A percentile compares a stretch with the other conserved stretches of the same genome.
These are phyloP conservation scores for Chrysopa pallens DNA, from an alignment of 1,140 invertebrate species.

Conservation along the genomic window DNA sequence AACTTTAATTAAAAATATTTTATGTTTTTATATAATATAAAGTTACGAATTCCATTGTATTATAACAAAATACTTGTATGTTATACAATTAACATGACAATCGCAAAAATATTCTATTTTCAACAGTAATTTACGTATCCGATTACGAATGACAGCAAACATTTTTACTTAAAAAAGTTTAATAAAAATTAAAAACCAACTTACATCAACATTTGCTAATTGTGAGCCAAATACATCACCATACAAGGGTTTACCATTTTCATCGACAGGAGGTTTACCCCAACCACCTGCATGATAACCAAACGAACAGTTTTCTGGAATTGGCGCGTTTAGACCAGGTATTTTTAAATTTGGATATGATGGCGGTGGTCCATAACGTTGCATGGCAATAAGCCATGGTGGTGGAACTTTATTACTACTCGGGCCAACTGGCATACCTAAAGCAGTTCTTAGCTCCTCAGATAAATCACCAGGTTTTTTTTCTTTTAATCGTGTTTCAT, in stretches of 20 bases:
- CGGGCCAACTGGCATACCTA: slow-evolving; percentile 97
- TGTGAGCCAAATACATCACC: slow-evolving; percentile 93
- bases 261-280: slow-evolving; percentile 99
- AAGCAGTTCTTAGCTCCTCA: slow-evolving; percentile 85
- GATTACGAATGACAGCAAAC: background rate
- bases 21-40: no score
- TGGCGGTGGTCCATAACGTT: slow-evolving; percentile 96
- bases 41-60: no score
- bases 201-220: slow-evolving; percentile 38
- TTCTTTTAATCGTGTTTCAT: slow-evolving; percentile 92
- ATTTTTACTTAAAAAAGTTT: background rate
- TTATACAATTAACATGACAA: background rate
- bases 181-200: slow-evolving; percentile 9
- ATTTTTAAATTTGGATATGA: slow-evolving; percentile 98
- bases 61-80: background rate
- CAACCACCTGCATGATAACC: slow-evolving; percentile 98
- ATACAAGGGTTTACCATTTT: slow-evolving; percentile 91
- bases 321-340: slow-evolving; percentile 81
- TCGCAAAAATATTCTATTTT: background rate
- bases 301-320: slow-evolving; percentile 92
- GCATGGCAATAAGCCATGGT: slow-evolving; percentile 99
- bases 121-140: background rate
- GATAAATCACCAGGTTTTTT: slow-evolving; percentile 97
- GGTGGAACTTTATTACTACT: slow-evolving; percentile 78
- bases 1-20: background rate